phyloP scores from a whole-genome alignment of 2,888 invertebrate genomes.

The Torymus aiolomorphi region DNA sequence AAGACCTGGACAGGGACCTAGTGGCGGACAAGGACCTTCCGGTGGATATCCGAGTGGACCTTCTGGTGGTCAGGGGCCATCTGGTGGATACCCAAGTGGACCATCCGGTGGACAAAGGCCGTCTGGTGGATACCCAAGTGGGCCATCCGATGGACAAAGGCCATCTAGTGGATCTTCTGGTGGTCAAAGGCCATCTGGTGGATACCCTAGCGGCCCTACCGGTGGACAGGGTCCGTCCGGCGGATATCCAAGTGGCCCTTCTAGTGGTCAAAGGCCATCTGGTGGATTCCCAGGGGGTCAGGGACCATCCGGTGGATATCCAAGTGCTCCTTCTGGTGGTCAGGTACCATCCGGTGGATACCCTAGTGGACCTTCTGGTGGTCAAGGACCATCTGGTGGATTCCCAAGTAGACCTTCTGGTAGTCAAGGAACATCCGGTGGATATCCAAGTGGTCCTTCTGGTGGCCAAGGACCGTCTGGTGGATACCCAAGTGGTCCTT shows the following conservation, averaged over 20 bases:
- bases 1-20: slow-evolving; percentile 8
- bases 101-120: slow-evolving; percentile 50
- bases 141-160: slow-evolving; percentile 60
- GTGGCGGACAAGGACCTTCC: slow-evolving; percentile 49
- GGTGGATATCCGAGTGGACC: slow-evolving; percentile 58
- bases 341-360: slow-evolving; percentile 60
- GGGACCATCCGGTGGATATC: slow-evolving; percentile 49
- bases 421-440: slow-evolving; percentile 58
- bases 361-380: slow-evolving; percentile 57
- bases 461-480: slow-evolving; percentile 63
- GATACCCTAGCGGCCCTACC: slow-evolving; percentile 29
- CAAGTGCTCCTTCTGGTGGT: slow-evolving; percentile 32
- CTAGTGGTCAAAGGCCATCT: slow-evolving; percentile 53
- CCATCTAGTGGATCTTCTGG: slow-evolving; percentile 41
- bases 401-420: slow-evolving; percentile 36
- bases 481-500: slow-evolving; percentile 67
- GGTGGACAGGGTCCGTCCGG: slow-evolving; percentile 64
- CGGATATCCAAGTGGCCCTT: slow-evolving; percentile 35
- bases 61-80: slow-evolving; percentile 56
- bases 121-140: slow-evolving; percentile 43
- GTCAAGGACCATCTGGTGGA: slow-evolving; percentile 61
- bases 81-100: slow-evolving; percentile 55
- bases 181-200: slow-evolving; percentile 61
- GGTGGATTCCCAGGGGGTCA: slow-evolving; percentile 51
- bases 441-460: slow-evolving; percentile 51